Evolutionary conservation across 1,140 invertebrate species (phyloP), one percentile per base, ranked within the genome.

Genomic region (Bombus superbus): DNA sequence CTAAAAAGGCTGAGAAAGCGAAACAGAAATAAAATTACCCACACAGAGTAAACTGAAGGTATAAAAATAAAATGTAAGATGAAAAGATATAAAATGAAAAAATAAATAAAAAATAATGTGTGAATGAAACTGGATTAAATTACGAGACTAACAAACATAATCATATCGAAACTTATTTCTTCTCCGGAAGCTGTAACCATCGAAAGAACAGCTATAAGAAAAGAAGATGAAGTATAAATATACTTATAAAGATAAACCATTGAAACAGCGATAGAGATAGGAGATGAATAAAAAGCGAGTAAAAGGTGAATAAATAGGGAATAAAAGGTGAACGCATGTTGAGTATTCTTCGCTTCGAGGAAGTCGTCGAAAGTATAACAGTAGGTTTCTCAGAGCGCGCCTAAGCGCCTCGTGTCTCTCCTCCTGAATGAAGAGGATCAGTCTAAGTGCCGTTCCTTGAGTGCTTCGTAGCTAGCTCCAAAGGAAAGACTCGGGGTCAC

Each of bases 311-410:
- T 40, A 66, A 32, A 32, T 66, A 28, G 57, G 22, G 75, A 42
- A 85, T 47, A 73, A 84, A 40, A 80, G 83, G 69, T 80, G 77
- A 53, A 64, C n/a, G 38, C 77, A 42, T 59, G 44, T 42, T 10
- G 2, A 35, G 47, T 44, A 69, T 40, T 44, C 68, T 81, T 57
- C 64, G 81, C 38, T 81, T 77, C 38, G 42, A 74, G 74, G 78
- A 79, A 81, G 25, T 66, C 69, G 86, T 85, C 71, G 82, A 89
- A 90, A 90, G 89, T 90, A 82, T 90, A 90, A 90, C 89, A 89
- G 75, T 66, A 75, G 86, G 81, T 87, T 90, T 85, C 73, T 71
- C 76, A 72, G 35, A 44, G 66, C 53, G 53, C 32, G 11, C 38
- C 57, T 73, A 77, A 64, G 47, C 38, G 64, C 28, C n/a, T 38